A percentile compares a stretch with the other conserved stretches of the same genome.
Conservation (phyloP, 2,113 vertebrate genomes). For the Ailuropoda melanoleuca region DNA sequence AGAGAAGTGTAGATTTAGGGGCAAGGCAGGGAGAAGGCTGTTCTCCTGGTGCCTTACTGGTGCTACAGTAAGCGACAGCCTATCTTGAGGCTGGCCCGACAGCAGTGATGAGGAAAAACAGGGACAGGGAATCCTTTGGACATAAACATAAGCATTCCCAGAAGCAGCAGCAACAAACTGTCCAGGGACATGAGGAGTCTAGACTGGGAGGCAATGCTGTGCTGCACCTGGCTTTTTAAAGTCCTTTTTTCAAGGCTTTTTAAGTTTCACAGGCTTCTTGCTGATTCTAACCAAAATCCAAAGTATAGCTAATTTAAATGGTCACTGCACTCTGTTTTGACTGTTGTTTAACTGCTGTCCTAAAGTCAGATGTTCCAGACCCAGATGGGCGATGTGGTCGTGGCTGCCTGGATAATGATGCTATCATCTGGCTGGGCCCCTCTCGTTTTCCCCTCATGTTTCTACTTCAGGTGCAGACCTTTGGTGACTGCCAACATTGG, state of each 20-base stretch:
- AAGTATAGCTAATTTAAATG: neutral
- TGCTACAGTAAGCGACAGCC: neutral
- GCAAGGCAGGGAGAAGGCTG: neutral
- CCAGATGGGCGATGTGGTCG: rapidly evolving
- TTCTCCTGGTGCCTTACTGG: neutral
- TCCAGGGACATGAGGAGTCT: neutral
- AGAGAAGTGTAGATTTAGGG: slow-evolving; percentile 23
- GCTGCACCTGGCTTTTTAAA: neutral
- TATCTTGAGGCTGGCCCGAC: neutral
- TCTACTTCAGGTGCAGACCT: neutral
- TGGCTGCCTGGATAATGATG: neutral
- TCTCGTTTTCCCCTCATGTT: neutral
- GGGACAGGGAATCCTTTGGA: neutral
- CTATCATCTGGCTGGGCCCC: neutral
- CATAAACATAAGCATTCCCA: neutral
- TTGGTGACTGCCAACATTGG: neutral
- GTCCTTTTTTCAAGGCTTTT: neutral
- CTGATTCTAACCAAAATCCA: neutral
- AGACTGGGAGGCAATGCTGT: neutral
- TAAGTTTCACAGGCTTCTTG: neutral
- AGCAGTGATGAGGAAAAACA: neutral
- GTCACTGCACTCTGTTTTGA: neutral
- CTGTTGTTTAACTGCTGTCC: neutral
- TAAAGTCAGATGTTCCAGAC: neutral
- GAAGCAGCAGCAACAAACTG: neutral